Evolutionary conservation across 2,797 vertebrate genomes (phyloP).

Genomic region (Choloepus didactylus): DNA sequence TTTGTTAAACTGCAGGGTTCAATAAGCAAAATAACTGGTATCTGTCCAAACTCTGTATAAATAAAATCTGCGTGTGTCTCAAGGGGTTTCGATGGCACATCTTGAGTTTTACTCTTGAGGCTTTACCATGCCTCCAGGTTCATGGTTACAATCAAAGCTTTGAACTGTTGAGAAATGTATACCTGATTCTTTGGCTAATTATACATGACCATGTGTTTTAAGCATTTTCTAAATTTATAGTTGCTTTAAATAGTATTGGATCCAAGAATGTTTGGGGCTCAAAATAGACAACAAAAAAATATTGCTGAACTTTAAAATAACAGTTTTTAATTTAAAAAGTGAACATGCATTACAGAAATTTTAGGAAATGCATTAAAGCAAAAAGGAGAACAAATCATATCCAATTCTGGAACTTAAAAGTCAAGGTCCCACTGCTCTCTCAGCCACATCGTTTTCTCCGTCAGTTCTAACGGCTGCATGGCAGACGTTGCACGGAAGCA

Average conservation of each 20-base stretch:
- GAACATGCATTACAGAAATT: neutral
- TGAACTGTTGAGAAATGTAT: conserved; percentile 56
- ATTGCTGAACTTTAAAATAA: neutral
- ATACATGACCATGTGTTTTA: neutral
- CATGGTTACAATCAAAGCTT: conserved; percentile 55
- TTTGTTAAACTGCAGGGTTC: conserved; percentile 22
- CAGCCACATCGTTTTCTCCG: neutral
- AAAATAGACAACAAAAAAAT: conserved; percentile 10
- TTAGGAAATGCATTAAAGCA: neutral
- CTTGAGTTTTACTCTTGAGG: conserved; percentile 57
- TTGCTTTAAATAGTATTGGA: conserved; percentile 41
- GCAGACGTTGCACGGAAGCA: neutral
- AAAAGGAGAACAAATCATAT: neutral
- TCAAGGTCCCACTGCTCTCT: neutral
- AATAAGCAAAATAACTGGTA: neutral
- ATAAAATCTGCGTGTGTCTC: neutral
- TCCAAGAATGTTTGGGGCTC: conserved; percentile 6
- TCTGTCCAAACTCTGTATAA: conserved; percentile 30
- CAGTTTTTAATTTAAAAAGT: neutral
- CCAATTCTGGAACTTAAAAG: neutral
- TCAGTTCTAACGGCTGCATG: neutral
- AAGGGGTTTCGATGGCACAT: neutral
- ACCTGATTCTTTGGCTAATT: conserved; percentile 68
- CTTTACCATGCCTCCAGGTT: conserved; percentile 63
- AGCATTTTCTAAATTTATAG: conserved; percentile 56